These are phyloP conservation scores for Uropetala carovei DNA, from an alignment of 2,888 invertebrate genomes.

Conservation along the genomic window DNA sequence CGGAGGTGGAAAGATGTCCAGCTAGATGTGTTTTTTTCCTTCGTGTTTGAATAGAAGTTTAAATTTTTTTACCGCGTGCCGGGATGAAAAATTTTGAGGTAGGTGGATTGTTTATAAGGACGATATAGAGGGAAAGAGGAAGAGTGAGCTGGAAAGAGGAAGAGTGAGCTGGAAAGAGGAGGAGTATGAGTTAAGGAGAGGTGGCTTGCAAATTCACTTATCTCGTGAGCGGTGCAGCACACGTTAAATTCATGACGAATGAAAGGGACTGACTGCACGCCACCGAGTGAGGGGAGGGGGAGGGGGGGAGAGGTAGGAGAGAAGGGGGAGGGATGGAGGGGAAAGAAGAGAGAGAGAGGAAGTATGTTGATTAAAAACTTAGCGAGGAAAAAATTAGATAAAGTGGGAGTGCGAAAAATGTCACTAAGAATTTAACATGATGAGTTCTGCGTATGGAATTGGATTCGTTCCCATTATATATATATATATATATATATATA, in stretches of 20 bases:
- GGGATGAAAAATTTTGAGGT: not conserved
- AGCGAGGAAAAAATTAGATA: not conserved
- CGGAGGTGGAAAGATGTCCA: not conserved
- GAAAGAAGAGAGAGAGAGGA: not conserved
- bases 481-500: no score
- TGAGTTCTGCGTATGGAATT: no score
- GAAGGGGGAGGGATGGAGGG: not conserved
- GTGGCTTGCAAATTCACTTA: slow-evolving; percentile 20
- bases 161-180: not conserved
- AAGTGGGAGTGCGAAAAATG: not conserved
- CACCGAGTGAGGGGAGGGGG: not conserved
- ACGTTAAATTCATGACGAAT: slow-evolving; percentile 3
- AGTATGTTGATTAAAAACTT: slow-evolving; percentile 21
- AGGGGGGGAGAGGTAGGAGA: not conserved
- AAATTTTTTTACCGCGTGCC: not conserved
- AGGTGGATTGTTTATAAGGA: not conserved
- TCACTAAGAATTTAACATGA: not conserved
- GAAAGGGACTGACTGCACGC: slow-evolving; percentile 27
- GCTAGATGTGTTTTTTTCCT: not conserved
- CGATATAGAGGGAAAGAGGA: not conserved
- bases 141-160: not conserved
- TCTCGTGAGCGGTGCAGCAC: slow-evolving; percentile 11
- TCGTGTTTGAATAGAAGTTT: not conserved
- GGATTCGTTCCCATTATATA: no score
- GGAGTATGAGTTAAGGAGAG: not conserved